These are phyloP conservation scores for Sebastes iracundus DNA, from an alignment of 2,797 vertebrate species.

Conservation along the genomic window DNA sequence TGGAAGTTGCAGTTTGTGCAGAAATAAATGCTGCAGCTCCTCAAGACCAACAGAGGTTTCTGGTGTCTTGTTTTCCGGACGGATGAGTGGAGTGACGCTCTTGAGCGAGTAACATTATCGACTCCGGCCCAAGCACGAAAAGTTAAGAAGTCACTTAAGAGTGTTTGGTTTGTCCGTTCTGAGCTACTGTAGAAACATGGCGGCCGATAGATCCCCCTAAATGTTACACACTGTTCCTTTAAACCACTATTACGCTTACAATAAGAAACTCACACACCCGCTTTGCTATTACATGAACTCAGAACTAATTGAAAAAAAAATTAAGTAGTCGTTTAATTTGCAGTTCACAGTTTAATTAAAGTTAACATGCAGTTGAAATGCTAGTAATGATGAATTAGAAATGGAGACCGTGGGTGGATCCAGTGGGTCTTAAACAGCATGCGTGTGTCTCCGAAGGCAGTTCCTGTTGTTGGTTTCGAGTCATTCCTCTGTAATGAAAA, in stretches of 20 bases:
- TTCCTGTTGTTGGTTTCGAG: background rate
- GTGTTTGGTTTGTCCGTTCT: too few species aligned
- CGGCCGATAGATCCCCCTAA: too few species aligned
- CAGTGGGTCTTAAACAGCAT: background rate
- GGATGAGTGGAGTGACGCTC: too few species aligned
- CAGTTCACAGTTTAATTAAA: background rate
- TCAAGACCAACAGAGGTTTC: too few species aligned
- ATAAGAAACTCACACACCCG: background rate
- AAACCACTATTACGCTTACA: background rate
- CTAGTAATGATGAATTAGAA: background rate
- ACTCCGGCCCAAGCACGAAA: too few species aligned
- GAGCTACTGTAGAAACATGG: too few species aligned
- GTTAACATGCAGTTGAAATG: background rate
- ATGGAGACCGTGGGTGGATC: background rate
- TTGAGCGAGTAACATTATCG: too few species aligned
- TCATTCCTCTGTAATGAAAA: slow-evolving; percentile 7
- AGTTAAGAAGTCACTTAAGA: too few species aligned
- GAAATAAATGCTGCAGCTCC: too few species aligned
- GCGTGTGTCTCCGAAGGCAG: background rate
- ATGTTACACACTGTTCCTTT: too few species aligned
- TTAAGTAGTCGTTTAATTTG: background rate
- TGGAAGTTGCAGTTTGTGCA: too few species aligned
- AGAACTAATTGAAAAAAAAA: background rate
- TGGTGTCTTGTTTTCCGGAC: too few species aligned
- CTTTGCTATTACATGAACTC: background rate